Evolutionary conservation across 2,888 invertebrate species (phyloP), one percentile per base, ranked within the genome.

Genomic region (Napeogenes sylphis): DNA sequence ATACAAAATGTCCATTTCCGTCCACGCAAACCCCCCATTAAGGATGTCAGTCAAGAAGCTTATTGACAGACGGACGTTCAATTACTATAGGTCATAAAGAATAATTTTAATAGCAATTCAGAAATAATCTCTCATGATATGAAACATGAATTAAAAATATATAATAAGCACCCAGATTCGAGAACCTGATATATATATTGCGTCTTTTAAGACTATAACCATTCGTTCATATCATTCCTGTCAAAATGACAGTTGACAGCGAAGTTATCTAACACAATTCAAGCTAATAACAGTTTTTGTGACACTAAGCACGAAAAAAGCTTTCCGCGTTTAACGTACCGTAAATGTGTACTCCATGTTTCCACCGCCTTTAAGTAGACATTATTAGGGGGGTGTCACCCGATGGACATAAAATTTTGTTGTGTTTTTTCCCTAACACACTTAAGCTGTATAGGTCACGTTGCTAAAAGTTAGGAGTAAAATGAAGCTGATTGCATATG

Each of bases 281-380:
- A 85, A 78, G 83, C 90, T 89, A 90, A 90, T 90, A 90, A 89
- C 87, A 88, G 86, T 89, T 90, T 88, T 89, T 87, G 87, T 88
- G 90, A 89, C 90, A 89, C 88, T 88, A 90, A 88, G 88, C 89
- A 90, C 85, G 87, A 89, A 90, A 90, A 90, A 90, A 90, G 89
- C 90, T 89, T 89, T 90, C 75, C 81, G 84, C 88, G 83, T 89
- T 90, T 89, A 90, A 87, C 88, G 87, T 85, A 86, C 86, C 90
- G 89, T 89, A 89, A 90, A 89, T 88, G 90, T 88, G 87, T 89
- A 87, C 88, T 89, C 84, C 85, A 81, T 90, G 90, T 89, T 86
- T 82, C 83, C 83, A 81, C 82, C 84, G 82, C 84, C 89, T 87
- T 87, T 90, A 90, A 90, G 83, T 86, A 90, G 90, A 90, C 90